phyloP scores from a whole-genome alignment of 2,888 invertebrate species.

The Dioctria rufipes region DNA sequence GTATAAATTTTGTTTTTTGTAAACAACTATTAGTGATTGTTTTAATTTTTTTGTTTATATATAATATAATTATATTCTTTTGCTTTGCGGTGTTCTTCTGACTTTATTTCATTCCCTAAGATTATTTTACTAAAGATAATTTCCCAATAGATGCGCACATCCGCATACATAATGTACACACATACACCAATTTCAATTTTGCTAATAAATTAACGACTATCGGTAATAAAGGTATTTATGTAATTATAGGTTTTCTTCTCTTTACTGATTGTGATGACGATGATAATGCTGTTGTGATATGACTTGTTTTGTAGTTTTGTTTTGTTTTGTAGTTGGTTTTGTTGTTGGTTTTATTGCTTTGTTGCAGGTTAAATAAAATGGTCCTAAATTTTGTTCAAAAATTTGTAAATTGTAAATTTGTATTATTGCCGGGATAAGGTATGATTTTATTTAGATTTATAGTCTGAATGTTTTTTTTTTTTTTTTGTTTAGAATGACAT shows the following conservation, averaged over 20 bases:
- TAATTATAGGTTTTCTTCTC: constrained; percentile 18
- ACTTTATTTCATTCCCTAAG: constrained; percentile 20
- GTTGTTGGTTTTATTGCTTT: neutral
- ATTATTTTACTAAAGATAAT: constrained; percentile 10
- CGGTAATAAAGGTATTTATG: neutral
- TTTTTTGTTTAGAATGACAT: no score
- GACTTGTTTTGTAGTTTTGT: constrained; percentile 43
- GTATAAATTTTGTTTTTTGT: no score
- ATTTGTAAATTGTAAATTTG: neutral
- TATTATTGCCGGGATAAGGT: constrained; percentile 1
- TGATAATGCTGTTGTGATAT: constrained; percentile 52
- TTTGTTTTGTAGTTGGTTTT: neutral
- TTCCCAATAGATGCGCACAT: neutral
- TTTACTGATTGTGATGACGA: constrained; percentile 51
- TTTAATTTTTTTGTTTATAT: constrained; percentile 2
- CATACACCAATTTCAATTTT: constrained; percentile 2
- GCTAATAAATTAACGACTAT: constrained; percentile 36
- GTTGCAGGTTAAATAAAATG: neutral
- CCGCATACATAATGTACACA: neutral
- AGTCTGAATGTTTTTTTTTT: no score
- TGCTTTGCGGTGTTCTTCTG: constrained; percentile 29
- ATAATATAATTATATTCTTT: constrained; percentile 3
- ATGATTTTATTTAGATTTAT: no score
- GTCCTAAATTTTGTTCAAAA: neutral
- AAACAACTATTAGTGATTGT: neutral